Evolutionary conservation across 1,140 invertebrate species (phyloP).

Genomic region (Psix sp.): DNA sequence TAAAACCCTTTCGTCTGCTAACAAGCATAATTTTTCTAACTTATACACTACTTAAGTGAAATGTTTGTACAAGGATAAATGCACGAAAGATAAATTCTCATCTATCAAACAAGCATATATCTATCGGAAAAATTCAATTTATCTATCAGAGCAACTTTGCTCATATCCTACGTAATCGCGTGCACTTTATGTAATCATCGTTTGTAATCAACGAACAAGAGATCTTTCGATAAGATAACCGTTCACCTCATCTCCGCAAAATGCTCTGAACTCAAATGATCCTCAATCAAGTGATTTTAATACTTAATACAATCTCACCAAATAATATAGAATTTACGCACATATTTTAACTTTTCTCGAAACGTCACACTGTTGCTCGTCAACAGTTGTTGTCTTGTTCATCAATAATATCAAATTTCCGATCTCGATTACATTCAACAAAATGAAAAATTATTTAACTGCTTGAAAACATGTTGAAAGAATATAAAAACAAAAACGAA

Average conservation of each 20-base stretch:
- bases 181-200: slow-evolving; percentile 32
- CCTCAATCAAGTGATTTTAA: slow-evolving; percentile 40
- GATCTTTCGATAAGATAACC: slow-evolving; percentile 52
- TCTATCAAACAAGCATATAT: slow-evolving; percentile 4
- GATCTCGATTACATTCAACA: too few relatives aligned
- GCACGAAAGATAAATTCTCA: too few relatives aligned
- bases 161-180: slow-evolving; percentile 39
- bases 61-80: slow-evolving; percentile 25
- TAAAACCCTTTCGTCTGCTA: too few relatives aligned
- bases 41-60: too few relatives aligned
- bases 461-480: too few relatives aligned
- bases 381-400: too few relatives aligned
- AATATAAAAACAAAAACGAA: too few relatives aligned
- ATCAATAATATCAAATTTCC: too few relatives aligned
- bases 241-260: slow-evolving; percentile 41
- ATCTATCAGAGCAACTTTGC: slow-evolving; percentile 36
- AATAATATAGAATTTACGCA: slow-evolving; percentile 55
- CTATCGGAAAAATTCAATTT: slow-evolving; percentile 50
- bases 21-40: too few relatives aligned
- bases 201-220: slow-evolving; percentile 41
- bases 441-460: too few relatives aligned
- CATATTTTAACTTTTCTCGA: slow-evolving; percentile 48
- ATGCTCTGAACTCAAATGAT: slow-evolving; percentile 41
- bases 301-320: slow-evolving; percentile 39
- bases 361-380: too few relatives aligned